Percentiles rank a stretch among this genome's conserved stretches.
Conservation (phyloP, 92 coral and sea anemone genomes). For the Palythoa caribaeorum region DNA sequence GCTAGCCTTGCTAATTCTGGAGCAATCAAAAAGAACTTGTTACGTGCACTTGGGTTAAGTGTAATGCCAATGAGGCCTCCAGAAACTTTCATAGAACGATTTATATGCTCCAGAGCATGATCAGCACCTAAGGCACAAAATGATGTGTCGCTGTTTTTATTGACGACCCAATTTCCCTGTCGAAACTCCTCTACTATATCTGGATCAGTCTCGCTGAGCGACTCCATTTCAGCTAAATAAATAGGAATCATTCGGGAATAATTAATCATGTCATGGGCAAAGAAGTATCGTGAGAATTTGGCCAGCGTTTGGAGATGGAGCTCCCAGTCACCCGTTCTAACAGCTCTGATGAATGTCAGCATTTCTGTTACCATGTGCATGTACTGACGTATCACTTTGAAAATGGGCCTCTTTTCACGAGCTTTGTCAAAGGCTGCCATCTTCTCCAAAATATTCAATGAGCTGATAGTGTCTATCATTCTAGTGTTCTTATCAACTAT, state of each 20-base stretch:
- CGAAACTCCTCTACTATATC: slow-evolving; percentile 63
- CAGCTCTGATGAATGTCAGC: slow-evolving; percentile 15
- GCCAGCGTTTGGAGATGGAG: slow-evolving; percentile 66
- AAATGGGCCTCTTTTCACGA: slow-evolving; percentile 33
- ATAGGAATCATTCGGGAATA: background rate
- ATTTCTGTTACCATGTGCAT: slow-evolving; percentile 72
- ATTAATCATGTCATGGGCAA: slow-evolving; percentile 55
- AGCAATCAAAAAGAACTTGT: slow-evolving; percentile 60
- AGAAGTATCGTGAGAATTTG: slow-evolving; percentile 65
- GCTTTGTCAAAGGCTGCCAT: slow-evolving; percentile 26
- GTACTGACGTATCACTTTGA: slow-evolving; percentile 35
- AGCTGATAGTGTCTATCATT: too few relatives aligned
- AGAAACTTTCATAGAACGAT: slow-evolving; percentile 66
- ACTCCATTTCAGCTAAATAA: background rate
- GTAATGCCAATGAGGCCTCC: too few relatives aligned
- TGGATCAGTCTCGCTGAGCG: slow-evolving; percentile 54
- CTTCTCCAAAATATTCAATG: too few relatives aligned
- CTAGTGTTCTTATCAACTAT: too few relatives aligned
- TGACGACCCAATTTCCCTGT: slow-evolving; percentile 69
- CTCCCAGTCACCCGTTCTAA: slow-evolving; percentile 70
- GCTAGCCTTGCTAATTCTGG: slow-evolving; percentile 66
- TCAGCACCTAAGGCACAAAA: slow-evolving; percentile 70
- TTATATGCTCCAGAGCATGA: slow-evolving; percentile 60
- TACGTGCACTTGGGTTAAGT: slow-evolving; percentile 14
- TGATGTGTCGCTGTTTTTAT: slow-evolving; percentile 56